Base-by-base conservation (phyloP, 2,888 invertebrate species). In the Philhelius pedissequus region DNA sequence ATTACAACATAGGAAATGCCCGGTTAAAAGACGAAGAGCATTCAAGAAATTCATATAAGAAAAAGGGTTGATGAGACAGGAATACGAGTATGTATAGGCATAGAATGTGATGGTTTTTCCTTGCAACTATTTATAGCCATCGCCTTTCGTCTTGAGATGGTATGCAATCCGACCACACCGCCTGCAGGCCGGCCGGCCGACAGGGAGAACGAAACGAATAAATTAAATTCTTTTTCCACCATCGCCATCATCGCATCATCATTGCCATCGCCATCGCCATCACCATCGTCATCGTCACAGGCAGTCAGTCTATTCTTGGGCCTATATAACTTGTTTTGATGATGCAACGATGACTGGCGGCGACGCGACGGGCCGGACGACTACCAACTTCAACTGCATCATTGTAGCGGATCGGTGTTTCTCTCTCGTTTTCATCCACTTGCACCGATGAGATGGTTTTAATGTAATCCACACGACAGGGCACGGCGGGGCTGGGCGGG, bases 171-270 rank as follows among this genome's bases (percentile, higher is more conserved):
- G 68, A 35, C 56, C 32, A 18, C 32, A 56, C 56, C 56, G 56
- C n/a, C n/a, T 43, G 66, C 68, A 70, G 43, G 27, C 52, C 54
- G 68, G 20, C 56, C 32, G 11, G 20, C 32, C 56, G 32, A 32
- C 48, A 68, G 70, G 71, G 66, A 73, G 74, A 60, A 69, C 60
- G 60, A 81, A 66, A 81, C 71, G 81, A 73, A 82, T 73, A 82
- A 77, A 82, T 77, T 82, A 71, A 73, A 77, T 50, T 45, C 66
- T 68, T 54, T 70, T 76, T 27, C 70, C 81, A 58, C 58, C 76
- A 66, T 58, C 58, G n/a, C 20, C 18, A 15, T 25, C 9, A 13
- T 48, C 11, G 5, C 58, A 18, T n/a, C 18, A 15, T 25, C 9
- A 13, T 48, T 4, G 5, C 2, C 9, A 2, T 32, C 22, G n/a